phyloP scores from a whole-genome alignment of 2,888 invertebrate species.

The Calliphora vomitoria region DNA sequence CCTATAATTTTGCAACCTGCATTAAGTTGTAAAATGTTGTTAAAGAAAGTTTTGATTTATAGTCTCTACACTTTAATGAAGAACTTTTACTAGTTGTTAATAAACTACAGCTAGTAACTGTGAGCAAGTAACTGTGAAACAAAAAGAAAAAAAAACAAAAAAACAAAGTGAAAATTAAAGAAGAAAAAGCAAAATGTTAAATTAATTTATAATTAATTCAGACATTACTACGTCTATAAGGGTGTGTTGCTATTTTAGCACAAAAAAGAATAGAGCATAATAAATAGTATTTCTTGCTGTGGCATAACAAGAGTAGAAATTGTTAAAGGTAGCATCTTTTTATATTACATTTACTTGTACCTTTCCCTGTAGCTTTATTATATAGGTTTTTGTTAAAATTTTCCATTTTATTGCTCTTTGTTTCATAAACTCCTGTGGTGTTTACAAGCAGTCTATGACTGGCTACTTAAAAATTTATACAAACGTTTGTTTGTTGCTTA shows the following conservation, averaged over 20 bases:
- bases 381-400: neutral
- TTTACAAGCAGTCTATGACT: conserved; percentile 32
- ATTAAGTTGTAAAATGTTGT: conserved; percentile 40
- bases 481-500: conserved; percentile 10
- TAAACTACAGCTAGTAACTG: conserved; percentile 30
- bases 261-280: neutral
- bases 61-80: conserved; percentile 45
- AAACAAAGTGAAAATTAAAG: neutral
- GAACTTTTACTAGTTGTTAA: conserved; percentile 54
- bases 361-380: conserved; percentile 34
- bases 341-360: neutral
- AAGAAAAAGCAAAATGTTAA: conserved; percentile 53
- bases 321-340: conserved; percentile 23
- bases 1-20: conserved; percentile 22
- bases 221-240: conserved; percentile 22
- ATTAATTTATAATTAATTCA: conserved; percentile 71
- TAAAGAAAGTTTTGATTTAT: conserved; percentile 54
- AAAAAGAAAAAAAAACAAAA: conserved; percentile 1
- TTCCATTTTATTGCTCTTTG: conserved; percentile 16
- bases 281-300: neutral
- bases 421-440: conserved; percentile 31
- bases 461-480: conserved; percentile 45
- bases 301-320: neutral
- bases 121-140: conserved; percentile 24
- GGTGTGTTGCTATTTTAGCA: neutral